Conservation (phyloP, 1,140 invertebrate genomes). For the Colletes latitarsis region DNA sequence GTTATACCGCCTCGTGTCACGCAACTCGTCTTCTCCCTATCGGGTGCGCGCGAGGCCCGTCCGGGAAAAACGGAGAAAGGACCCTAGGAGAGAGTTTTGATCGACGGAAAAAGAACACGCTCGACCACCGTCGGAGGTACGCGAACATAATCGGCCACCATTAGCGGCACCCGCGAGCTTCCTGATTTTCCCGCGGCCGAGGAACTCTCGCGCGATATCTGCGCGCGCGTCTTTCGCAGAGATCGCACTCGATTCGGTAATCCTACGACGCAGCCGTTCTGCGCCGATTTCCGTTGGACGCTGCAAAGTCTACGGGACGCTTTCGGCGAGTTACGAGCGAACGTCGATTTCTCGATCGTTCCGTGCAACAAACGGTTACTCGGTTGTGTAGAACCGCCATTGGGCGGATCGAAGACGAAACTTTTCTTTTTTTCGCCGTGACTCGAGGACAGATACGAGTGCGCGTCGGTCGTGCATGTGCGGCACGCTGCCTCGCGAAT, state of each 20-base stretch:
- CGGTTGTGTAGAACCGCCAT: background rate
- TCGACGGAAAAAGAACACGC: background rate
- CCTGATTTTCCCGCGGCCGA: conserved; percentile 36
- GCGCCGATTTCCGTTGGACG: background rate
- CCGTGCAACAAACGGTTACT: background rate
- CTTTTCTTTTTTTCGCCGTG: background rate
- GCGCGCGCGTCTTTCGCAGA: conserved; percentile 6
- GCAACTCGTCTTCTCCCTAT: background rate
- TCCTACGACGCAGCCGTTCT: background rate
- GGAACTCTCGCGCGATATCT: background rate
- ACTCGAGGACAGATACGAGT: background rate
- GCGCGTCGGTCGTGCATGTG: conserved; percentile 15
- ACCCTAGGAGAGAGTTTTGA: background rate
- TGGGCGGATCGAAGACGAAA: background rate
- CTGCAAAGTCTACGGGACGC: background rate
- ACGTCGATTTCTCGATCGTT: background rate
- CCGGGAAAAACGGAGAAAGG: background rate
- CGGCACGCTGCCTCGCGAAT: background rate
- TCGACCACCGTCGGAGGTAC: background rate
- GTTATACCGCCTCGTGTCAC: conserved; percentile 30
- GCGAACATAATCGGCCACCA: background rate
- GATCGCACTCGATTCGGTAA: background rate
- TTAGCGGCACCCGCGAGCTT: conserved; percentile 2
- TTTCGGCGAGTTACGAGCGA: background rate
- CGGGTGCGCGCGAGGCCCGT: background rate